A percentile compares a stretch with the other conserved stretches of the same genome.
These are phyloP conservation scores for Pseudomyrmex pallidus DNA, from an alignment of 1,140 invertebrate species.

Conservation along the genomic window DNA sequence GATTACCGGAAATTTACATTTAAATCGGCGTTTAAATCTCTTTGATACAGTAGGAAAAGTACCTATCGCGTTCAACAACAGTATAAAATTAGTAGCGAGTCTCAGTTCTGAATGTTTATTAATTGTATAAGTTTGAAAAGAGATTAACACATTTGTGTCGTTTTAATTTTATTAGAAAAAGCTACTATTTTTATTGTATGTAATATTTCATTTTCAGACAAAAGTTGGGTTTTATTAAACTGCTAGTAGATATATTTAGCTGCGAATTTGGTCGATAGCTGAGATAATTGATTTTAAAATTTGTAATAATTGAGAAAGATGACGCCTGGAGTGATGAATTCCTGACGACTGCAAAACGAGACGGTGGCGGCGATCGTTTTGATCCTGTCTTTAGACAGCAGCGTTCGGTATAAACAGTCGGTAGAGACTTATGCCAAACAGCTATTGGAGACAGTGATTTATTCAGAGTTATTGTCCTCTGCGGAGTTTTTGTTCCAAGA, in stretches of 20 bases:
- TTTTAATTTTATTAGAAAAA: no score
- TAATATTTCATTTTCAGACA: constrained; percentile 14
- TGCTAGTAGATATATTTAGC: background rate
- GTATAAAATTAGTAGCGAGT: constrained; percentile 20
- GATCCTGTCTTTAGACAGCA: constrained; percentile 67
- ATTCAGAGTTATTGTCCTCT: constrained; percentile 77
- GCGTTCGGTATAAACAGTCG: constrained; percentile 53
- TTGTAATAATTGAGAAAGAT: constrained; percentile 47
- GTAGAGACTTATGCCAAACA: constrained; percentile 43
- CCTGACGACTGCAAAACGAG: constrained; percentile 23
- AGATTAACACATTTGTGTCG: background rate
- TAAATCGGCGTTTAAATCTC: constrained; percentile 45
- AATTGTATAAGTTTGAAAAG: constrained; percentile 21
- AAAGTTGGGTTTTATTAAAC: constrained; percentile 7
- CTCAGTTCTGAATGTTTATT: constrained; percentile 20
- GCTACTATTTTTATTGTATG: background rate
- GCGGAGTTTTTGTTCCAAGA: constrained; percentile 74
- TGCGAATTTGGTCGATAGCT: constrained; percentile 23
- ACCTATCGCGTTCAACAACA: constrained; percentile 20
- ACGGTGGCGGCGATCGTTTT: constrained; percentile 60
- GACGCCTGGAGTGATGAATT: constrained; percentile 40
- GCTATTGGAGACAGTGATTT: constrained; percentile 72
- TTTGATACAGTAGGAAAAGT: constrained; percentile 36
- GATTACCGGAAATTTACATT: constrained; percentile 61
- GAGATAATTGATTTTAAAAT: constrained; percentile 46